These are phyloP conservation scores for Euleptes europaea DNA, from an alignment of 2,113 vertebrate genomes.

Conservation along the genomic window DNA sequence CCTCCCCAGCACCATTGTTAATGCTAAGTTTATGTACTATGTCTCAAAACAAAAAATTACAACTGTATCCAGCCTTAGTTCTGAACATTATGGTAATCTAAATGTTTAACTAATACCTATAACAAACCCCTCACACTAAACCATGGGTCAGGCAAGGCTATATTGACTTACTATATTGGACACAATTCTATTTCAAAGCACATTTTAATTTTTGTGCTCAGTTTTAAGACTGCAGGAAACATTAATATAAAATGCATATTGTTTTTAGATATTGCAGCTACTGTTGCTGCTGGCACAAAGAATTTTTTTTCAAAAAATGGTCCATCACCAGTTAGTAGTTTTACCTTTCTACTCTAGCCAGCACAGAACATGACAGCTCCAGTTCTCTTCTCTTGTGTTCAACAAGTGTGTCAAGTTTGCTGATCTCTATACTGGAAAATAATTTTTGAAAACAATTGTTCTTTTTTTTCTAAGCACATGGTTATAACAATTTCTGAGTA, in stretches of 20 bases:
- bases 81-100: too few species aligned
- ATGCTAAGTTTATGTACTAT: background rate
- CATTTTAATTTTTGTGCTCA: background rate
- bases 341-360: slow-evolving; percentile 75
- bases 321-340: background rate
- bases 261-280: background rate
- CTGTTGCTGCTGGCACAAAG: background rate
- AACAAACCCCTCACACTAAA: background rate
- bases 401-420: slow-evolving; percentile 71
- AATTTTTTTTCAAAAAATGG: background rate
- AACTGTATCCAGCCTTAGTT: background rate
- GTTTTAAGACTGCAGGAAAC: background rate
- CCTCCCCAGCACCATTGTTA: background rate
- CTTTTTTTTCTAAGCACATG: background rate
- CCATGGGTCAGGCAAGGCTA: too few species aligned
- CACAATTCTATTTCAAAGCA: background rate
- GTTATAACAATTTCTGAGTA: background rate
- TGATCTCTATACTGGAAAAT: slow-evolving; percentile 81
- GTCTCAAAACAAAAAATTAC: background rate
- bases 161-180: background rate
- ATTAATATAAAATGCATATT: background rate
- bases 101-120: background rate
- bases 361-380: slow-evolving; percentile 77
- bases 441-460: slow-evolving; percentile 44
- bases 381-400: slow-evolving; percentile 80